phyloP scores from a whole-genome alignment of 2,888 invertebrate genomes.

The Germaria angustata region DNA sequence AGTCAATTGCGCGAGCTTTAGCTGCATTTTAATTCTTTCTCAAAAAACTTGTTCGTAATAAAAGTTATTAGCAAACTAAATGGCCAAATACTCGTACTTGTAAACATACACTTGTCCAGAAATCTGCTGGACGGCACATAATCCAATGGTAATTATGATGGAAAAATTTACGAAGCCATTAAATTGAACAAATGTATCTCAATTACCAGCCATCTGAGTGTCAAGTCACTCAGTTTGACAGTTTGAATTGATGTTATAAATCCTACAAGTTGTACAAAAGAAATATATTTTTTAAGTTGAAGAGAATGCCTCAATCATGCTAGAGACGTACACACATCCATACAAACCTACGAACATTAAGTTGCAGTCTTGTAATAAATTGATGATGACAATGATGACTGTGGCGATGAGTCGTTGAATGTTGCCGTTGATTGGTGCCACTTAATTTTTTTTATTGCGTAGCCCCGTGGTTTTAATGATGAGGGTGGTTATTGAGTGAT shows the following conservation, averaged over 20 bases:
- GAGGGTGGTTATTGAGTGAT: conserved; percentile 4
- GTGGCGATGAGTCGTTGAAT: not conserved
- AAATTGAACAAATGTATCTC: not conserved
- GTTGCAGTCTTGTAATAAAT: too few relatives aligned
- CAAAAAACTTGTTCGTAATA: not conserved
- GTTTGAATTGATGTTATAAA: not conserved
- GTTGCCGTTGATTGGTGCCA: conserved; percentile 4
- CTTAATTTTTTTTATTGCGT: not conserved
- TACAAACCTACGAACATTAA: too few relatives aligned
- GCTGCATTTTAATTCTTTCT: not conserved
- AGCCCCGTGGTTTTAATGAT: conserved; percentile 13
- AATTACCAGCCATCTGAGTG: not conserved
- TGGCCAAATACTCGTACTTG: too few relatives aligned
- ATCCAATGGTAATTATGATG: not conserved
- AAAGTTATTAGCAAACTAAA: not conserved
- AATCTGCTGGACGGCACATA: too few relatives aligned
- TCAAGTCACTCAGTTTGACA: too few relatives aligned
- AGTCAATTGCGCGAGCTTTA: too few relatives aligned
- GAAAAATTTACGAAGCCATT: not conserved
- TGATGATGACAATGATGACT: not conserved
- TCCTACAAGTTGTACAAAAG: not conserved
- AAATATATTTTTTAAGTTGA: not conserved
- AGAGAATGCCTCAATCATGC: not conserved
- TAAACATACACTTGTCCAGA: too few relatives aligned
- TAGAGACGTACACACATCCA: too few relatives aligned